Conservation (phyloP, 2,113 vertebrate genomes). For the Salminus brasiliensis region DNA sequence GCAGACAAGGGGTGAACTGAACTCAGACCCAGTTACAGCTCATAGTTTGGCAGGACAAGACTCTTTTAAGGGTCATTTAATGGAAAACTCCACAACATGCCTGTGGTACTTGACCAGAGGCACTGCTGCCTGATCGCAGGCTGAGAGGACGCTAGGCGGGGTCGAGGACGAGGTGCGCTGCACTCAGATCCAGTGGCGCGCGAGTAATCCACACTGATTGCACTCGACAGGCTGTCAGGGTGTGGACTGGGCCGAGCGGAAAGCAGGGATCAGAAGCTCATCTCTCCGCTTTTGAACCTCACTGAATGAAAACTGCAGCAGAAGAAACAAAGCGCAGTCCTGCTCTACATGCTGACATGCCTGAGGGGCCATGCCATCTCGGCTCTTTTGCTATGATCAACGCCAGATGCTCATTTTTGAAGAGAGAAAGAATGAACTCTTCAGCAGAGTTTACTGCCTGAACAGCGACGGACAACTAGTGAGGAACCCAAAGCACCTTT, state of each 20-base stretch:
- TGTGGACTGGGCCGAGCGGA: constrained; percentile 75
- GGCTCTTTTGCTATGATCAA: constrained; percentile 16
- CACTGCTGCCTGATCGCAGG: constrained; percentile 56
- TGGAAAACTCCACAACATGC: not conserved
- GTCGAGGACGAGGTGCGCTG: constrained; percentile 21
- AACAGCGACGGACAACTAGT: not conserved
- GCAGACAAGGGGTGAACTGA: not conserved
- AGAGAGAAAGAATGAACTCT: not conserved
- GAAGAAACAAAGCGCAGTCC: constrained; percentile 31
- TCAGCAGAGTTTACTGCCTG: not conserved
- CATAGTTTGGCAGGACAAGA: not conserved
- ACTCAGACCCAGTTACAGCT: not conserved
- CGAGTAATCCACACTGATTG: constrained; percentile 73
- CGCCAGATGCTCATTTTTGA: not conserved
- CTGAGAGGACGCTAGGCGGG: not conserved
- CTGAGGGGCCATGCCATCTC: not conserved
- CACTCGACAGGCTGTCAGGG: constrained; percentile 84
- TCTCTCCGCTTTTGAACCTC: constrained; percentile 58
- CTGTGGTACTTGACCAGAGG: not conserved
- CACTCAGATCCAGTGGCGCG: constrained; percentile 58
- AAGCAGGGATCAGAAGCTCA: constrained; percentile 77
- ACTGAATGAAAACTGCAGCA: constrained; percentile 33
- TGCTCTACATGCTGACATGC: not conserved
- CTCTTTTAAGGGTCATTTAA: not conserved
- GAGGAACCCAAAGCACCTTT: too few species aligned